These are phyloP conservation scores for Lemur catta DNA, from an alignment of 2,797 vertebrate genomes.

Conservation along the genomic window DNA sequence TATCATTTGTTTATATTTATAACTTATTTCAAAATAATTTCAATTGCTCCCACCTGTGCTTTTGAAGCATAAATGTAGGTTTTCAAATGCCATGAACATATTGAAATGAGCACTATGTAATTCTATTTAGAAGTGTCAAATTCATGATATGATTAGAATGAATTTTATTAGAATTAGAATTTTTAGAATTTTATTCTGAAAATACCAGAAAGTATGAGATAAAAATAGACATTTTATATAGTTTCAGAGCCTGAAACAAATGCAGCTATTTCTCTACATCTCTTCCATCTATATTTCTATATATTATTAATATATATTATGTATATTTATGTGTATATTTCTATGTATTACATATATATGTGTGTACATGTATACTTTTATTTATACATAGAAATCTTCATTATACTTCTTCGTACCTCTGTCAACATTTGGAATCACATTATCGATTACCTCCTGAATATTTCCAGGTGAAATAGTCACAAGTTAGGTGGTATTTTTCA, in stretches of 20 bases:
- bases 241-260: neutral
- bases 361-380: neutral
- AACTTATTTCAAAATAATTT: neutral
- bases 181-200: neutral
- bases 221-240: neutral
- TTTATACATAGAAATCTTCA: neutral
- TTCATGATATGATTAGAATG: neutral
- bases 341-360: neutral
- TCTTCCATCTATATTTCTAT: neutral
- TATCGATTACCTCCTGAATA: neutral
- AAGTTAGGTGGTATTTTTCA: neutral
- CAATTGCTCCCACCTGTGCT: neutral
- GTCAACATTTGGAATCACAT: neutral
- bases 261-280: neutral
- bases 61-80: neutral
- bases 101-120: neutral
- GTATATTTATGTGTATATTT: too few relatives aligned
- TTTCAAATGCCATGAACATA: neutral
- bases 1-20: neutral
- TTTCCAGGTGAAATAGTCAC: neutral
- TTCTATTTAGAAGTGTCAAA: neutral
- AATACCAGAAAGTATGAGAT: neutral
- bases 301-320: neutral
- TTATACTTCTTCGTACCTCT: accelerated
- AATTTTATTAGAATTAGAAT: too few relatives aligned